Conservation (phyloP, 2,797 vertebrate genomes). For the Mycteria americana region DNA sequence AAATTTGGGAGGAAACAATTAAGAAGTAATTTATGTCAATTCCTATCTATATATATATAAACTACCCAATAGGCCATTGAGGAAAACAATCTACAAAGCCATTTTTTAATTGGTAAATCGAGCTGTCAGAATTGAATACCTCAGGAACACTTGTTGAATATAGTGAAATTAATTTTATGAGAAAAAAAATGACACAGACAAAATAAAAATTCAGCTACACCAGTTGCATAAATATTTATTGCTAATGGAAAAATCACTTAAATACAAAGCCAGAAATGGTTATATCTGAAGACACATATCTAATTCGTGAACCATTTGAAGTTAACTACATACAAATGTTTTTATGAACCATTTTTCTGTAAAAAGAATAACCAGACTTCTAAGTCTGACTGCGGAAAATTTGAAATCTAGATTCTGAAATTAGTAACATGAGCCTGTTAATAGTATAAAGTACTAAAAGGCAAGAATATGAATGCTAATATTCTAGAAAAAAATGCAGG, state of each 20-base stretch:
- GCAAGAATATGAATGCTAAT: background rate
- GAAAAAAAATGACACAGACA: background rate
- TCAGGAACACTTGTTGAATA: background rate
- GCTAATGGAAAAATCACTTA: background rate
- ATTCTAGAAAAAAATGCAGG: background rate
- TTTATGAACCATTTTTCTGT: background rate
- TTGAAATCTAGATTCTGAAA: background rate
- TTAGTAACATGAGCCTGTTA: background rate
- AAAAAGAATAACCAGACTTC: background rate
- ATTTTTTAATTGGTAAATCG: background rate
- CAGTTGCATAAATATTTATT: background rate
- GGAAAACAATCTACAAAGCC: background rate
- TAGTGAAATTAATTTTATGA: background rate
- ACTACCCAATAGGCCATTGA: background rate
- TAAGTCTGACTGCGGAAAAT: background rate
- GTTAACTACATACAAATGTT: background rate
- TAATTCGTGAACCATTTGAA: background rate
- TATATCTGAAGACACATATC: background rate
- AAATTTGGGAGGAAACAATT: background rate
- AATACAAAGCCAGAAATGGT: background rate
- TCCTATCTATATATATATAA: background rate
- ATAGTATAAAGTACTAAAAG: background rate
- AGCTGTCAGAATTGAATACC: background rate
- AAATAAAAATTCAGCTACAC: background rate
- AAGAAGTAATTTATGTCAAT: background rate